Conservation (phyloP, 2,797 vertebrate species). For the Mus minutoides region DNA sequence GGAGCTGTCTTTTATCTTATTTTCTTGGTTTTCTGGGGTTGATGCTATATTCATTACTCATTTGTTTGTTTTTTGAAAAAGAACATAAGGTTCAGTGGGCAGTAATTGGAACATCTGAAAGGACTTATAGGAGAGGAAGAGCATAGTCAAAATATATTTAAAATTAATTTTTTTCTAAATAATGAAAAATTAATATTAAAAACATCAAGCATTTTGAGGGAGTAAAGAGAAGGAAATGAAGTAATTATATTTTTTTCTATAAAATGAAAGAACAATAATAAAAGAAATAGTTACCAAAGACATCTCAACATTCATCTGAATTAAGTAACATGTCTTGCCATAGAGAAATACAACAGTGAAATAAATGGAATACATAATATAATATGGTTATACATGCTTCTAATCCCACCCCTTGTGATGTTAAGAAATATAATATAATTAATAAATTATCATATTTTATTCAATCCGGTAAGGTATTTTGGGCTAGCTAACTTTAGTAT, state of each 20-base stretch:
- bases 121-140: not conserved
- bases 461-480: not conserved
- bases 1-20: no score
- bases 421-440: not conserved
- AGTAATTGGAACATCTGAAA: no score
- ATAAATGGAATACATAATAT: not conserved
- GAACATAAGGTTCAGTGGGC: not conserved
- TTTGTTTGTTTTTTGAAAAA: no score
- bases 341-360: not conserved
- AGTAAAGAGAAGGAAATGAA: not conserved
- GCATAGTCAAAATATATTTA: not conserved
- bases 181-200: no score
- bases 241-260: not conserved
- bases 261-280: not conserved
- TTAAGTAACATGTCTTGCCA: not conserved
- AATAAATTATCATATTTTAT: not conserved
- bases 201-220: not conserved
- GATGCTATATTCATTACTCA: no score
- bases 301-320: not conserved
- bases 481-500: not conserved
- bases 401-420: no score
- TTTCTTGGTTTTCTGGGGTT: no score
- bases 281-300: not conserved
- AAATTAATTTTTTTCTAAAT: no score
- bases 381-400: no score